phyloP scores from a whole-genome alignment of 2,888 invertebrate genomes.

The Nymphalis urticae region DNA sequence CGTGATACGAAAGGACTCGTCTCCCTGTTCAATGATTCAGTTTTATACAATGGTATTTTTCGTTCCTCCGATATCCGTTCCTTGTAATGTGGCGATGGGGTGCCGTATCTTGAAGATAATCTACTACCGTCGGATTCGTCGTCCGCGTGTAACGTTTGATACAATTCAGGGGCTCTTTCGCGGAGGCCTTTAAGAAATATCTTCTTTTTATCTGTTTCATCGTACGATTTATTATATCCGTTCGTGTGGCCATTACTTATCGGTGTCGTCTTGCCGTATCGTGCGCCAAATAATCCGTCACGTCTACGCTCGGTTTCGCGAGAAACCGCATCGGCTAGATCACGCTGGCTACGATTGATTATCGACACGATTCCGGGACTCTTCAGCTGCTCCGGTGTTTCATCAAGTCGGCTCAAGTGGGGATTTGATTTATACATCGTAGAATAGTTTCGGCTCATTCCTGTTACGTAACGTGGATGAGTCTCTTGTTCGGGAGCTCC shows the following conservation, averaged over 20 bases:
- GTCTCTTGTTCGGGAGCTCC: slow-evolving; percentile 83
- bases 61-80: slow-evolving; percentile 74
- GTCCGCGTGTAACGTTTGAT: slow-evolving; percentile 85
- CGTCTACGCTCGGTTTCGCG: slow-evolving; percentile 77
- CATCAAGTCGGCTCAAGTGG: slow-evolving; percentile 86
- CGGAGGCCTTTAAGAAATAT: slow-evolving; percentile 86
- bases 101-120: slow-evolving; percentile 70
- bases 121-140: slow-evolving; percentile 80
- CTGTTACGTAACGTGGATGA: slow-evolving; percentile 72
- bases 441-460: slow-evolving; percentile 75
- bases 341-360: slow-evolving; percentile 91
- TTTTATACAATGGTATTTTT: slow-evolving; percentile 71
- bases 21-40: slow-evolving; percentile 74
- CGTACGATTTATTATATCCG: slow-evolving; percentile 69
- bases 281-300: slow-evolving; percentile 79
- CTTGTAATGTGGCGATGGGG: slow-evolving; percentile 76
- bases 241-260: slow-evolving; percentile 76
- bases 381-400: slow-evolving; percentile 87
- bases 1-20: slow-evolving; percentile 73
- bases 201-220: slow-evolving; percentile 83
- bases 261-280: slow-evolving; percentile 81
- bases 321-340: slow-evolving; percentile 84
- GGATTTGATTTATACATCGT: slow-evolving; percentile 90
- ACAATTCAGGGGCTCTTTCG: slow-evolving; percentile 87
- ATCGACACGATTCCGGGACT: slow-evolving; percentile 93